Evolutionary conservation across 1,140 invertebrate genomes (phyloP), one percentile per base, ranked within the genome.

Genomic region (Adoxophyes honmai): DNA sequence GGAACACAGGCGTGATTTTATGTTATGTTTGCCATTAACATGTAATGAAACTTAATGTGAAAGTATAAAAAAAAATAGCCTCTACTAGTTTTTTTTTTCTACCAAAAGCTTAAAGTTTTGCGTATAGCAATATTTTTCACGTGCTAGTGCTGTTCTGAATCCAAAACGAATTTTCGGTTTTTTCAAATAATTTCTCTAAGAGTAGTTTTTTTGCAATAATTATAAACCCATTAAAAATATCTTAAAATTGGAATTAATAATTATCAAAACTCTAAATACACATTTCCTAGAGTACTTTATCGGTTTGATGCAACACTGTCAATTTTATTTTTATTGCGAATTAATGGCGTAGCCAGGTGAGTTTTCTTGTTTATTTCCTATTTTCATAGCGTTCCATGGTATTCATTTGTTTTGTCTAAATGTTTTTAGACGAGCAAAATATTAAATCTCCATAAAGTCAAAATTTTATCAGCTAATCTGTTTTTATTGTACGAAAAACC

Each of bases 281-380:
- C n/a, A n/a, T n/a, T n/a, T n/a, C n/a, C n/a, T n/a, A n/a, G n/a
- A n/a, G n/a, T n/a, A 28, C 21, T 3, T 64, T 48, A 54, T 10
- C 9, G 38, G 54, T 55, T 51, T 39, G 6, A n/a, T 1, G 55
- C 65, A 59, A 55, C 74, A 71, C 75, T 75, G 68, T 35, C 18
- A 56, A 85, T 74, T 86, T 86, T 88, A 88, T 88, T 85, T 86
- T 88, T 88, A 88, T 84, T 88, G 83, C 85, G 85, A 86, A 88
- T 88, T 88, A 88, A 88, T 88, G 85, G 85, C 85, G 85, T 88
- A 88, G 85, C 83, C 83, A 86, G 85, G 85, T 88, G 81, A 86
- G 85, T 83, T 85, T 86, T 81, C 78, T 86, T 86, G 81, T 86
- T 88, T 86, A 83, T 88, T 84, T 85, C 78, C 78, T 78, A 84